Percentiles rank a stretch among this genome's conserved stretches.
Evolutionary conservation across 2,888 invertebrate species (phyloP).

Genomic region (Spodoptera littoralis): DNA sequence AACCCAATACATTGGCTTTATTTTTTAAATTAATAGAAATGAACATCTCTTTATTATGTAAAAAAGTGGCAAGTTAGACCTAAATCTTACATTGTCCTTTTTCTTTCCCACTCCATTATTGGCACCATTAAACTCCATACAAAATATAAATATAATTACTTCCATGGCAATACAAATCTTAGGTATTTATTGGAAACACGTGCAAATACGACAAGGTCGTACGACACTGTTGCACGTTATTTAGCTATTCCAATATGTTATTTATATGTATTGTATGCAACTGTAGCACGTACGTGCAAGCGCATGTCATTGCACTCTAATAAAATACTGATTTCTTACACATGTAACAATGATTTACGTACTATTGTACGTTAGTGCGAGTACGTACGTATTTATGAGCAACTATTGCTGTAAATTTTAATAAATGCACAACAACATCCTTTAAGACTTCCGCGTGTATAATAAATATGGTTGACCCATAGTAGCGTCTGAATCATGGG

Average conservation of each 20-base stretch:
- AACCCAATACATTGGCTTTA: too few relatives aligned
- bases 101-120: not conserved
- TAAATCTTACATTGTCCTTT: not conserved
- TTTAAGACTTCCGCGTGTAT: conserved; percentile 28
- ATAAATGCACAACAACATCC: conserved; percentile 28
- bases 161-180: conserved; percentile 37
- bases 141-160: not conserved
- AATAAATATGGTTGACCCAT: conserved; percentile 11
- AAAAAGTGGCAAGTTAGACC: not conserved
- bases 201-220: conserved; percentile 42
- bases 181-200: conserved; percentile 45
- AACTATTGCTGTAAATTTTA: conserved; percentile 17
- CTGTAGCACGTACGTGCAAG: conserved; percentile 26
- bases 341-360: conserved; percentile 23
- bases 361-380: not conserved
- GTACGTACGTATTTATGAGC: conserved; percentile 15
- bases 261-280: conserved; percentile 43
- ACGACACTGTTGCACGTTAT: conserved; percentile 41
- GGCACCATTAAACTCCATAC: not conserved
- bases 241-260: conserved; percentile 34
- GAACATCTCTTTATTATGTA: too few relatives aligned
- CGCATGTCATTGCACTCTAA: conserved; percentile 44
- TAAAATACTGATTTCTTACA: conserved; percentile 43
- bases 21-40: too few relatives aligned
- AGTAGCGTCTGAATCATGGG: too few relatives aligned